Base-by-base conservation (phyloP, 2,797 vertebrate species). In the Champsocephalus esox region DNA sequence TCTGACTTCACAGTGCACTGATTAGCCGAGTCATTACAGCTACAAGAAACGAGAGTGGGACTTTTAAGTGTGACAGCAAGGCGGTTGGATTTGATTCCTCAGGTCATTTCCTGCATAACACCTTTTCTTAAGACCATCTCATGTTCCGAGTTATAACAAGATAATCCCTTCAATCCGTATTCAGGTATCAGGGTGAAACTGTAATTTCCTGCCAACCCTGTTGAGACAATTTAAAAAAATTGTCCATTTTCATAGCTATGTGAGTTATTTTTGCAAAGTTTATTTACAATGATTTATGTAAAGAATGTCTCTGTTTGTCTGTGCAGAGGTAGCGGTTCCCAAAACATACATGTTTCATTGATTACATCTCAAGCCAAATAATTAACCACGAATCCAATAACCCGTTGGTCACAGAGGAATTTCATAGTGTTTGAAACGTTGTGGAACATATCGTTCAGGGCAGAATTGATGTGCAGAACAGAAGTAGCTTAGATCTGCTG, bases 1-100 rank as follows among this genome's bases (percentile, higher is more conserved):
- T 81, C 79, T 57, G 72, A 81, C 61, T 70, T 70, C 75, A 83
- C 77, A 60, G 60, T 43, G 34, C 1, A 9, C 61, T 82, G 81
- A 87, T 85, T 87, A 84, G 74, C 44, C 24, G 71, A 84, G 59
- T 77, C 63, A 73, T 77, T 64, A 70, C 64, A 81, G 77, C 59
- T 66, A 81, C 64, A 68, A 59, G 66, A 78, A 50, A 41, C 3
- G 43, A 43, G 41, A 62, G 46, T 14, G 55, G 57, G 17, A 8
- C 19, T 34, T 43, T 41, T 17, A 58, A 61, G 12, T 4, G 32
- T 66, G 49, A 67, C 24, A 10, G 32, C 13, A 12, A 59, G 57
- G 41, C 57, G 12, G 28, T 34, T 32, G 21, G 16, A 0, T 76
- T 49, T 76, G 3, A 50, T 3, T 21, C 56, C 13, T 43, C 9